Percentiles rank a stretch among this genome's conserved stretches.
These are phyloP conservation scores for Chironomus striatipennis DNA, from an alignment of 1,140 invertebrate species.

Conservation along the genomic window DNA sequence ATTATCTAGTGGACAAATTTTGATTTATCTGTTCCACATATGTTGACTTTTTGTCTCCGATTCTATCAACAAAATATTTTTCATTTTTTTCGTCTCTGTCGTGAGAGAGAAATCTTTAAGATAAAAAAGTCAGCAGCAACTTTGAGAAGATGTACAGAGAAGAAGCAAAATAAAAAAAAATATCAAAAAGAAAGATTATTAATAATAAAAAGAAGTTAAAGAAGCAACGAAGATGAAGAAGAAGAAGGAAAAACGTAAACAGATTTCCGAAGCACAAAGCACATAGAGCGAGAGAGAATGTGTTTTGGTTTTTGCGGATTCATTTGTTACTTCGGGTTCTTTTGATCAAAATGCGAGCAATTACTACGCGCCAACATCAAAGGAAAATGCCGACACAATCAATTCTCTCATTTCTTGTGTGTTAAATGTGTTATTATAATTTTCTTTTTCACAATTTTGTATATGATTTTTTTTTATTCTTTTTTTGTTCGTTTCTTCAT, in stretches of 20 bases:
- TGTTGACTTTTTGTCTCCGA: no score
- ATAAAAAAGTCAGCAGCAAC: no score
- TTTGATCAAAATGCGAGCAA: constrained; percentile 20
- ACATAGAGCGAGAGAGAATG: not conserved
- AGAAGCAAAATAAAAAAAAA: no score
- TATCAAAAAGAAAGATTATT: no score
- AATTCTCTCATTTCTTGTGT: constrained; percentile 15
- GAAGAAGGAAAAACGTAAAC: constrained; percentile 17
- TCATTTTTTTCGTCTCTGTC: no score
- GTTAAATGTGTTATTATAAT: constrained; percentile 23
- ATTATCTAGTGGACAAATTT: no score
- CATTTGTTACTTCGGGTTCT: constrained; percentile 15
- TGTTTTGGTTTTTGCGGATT: constrained; percentile 23
- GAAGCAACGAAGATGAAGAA: not conserved
- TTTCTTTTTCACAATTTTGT: not conserved
- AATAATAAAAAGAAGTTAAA: no score
- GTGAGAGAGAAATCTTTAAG: no score
- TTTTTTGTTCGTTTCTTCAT: not conserved
- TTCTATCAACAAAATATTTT: no score
- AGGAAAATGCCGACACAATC: constrained; percentile 19
- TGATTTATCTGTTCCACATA: no score
- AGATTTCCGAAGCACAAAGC: not conserved
- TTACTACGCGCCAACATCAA: constrained; percentile 20
- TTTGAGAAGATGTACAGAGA: no score
- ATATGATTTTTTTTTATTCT: not conserved